A percentile compares a stretch with the other conserved stretches of the same genome.
These are phyloP conservation scores for Chlorocebus sabaeus DNA, from an alignment of 2,113 vertebrate genomes.

Conservation along the genomic window DNA sequence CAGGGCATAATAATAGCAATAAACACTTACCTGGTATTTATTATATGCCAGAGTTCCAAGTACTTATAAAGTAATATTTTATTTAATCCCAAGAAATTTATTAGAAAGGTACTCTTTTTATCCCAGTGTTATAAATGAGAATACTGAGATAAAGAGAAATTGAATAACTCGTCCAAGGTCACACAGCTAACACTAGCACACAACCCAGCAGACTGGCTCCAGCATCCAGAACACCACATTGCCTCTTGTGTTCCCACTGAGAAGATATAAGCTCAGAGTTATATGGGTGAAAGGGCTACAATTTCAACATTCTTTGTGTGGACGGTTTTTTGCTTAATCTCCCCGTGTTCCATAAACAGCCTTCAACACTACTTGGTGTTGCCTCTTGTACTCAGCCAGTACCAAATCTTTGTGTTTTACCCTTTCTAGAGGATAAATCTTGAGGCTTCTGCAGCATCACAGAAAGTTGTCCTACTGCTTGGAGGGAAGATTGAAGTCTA, in stretches of 20 bases:
- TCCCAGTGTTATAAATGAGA: neutral
- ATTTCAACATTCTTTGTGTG: neutral
- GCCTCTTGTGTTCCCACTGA: neutral
- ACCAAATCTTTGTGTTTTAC: neutral
- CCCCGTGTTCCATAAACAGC: neutral
- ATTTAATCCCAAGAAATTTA: neutral
- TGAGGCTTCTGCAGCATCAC: neutral
- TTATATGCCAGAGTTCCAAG: neutral
- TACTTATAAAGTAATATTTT: neutral
- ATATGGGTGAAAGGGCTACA: neutral
- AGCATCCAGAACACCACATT: neutral
- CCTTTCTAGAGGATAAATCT: neutral
- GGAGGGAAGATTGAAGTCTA: neutral
- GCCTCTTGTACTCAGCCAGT: neutral
- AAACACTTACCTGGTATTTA: neutral
- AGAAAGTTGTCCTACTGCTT: neutral
- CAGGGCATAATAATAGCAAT: neutral
- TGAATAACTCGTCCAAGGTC: neutral
- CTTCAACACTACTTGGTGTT: neutral
- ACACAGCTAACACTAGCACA: neutral
- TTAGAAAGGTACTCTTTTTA: neutral
- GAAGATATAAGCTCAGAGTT: neutral
- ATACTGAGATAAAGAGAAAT: neutral
- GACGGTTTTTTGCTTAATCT: neutral
- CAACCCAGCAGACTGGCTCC: neutral